Evolutionary conservation across 2,113 vertebrate genomes (phyloP), one percentile per base, ranked within the genome.

Genomic region (Hyperopisus bebe): DNA sequence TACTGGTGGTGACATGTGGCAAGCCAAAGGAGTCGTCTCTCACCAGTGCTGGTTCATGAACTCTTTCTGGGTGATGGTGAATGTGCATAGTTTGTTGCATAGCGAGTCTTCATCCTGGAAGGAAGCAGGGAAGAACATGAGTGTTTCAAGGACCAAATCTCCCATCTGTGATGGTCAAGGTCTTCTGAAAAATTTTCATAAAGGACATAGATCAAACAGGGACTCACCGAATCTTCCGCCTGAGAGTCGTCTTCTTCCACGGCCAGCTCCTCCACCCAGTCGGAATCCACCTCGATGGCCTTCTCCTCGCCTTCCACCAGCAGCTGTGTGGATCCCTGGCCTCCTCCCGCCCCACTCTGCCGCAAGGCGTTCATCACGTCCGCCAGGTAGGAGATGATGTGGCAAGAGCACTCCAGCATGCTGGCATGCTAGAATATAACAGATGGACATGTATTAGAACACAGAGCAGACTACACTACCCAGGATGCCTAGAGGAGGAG

Each of bases 41-140:
- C 97, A 99, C 98, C 98, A 99, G 70, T 99, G 98, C 50, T 99
- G 98, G 92, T 99, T 99, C 98, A 99, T 99, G 95, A 99, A 99
- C 46, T 99, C 98, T 92, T 99, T 99, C 96, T 99, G 98, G 1
- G 98, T 99, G 91, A 99, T 99, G 90, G 98, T 99, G 92, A 99
- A 99, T 50, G 98, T 99, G 90, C 98, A 99, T 46, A 99, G 97
- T 91, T 99, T 99, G 94, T 99, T 99, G 94, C 98, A 99, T 86
- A 99, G 96, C 13, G 98, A 99, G 94, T 99, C 98, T 97, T 99
- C 98, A 95, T 99, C 98, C 98, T 99, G 89, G 24, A 91, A 80
- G 19, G 80, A 24, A 90, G 31, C 89, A 84, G 15, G 11, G 11
- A n/a, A 86, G 85, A 47, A 11, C n/a, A 53, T 80, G 74, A 42